Evolutionary conservation across 2,113 vertebrate species (phyloP).

Genomic region (Pterophyllum scalare): DNA sequence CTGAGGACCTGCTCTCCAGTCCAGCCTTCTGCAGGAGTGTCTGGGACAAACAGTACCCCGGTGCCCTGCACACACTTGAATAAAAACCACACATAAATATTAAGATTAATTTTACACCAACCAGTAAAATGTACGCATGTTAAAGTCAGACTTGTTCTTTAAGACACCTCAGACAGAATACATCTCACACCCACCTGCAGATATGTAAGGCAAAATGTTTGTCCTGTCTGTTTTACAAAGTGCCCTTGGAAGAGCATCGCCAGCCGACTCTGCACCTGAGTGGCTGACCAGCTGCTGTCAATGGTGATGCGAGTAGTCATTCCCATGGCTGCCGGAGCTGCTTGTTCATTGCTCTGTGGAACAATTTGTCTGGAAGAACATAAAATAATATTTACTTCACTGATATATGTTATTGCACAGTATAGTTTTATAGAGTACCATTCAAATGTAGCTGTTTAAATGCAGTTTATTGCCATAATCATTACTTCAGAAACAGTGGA

Average conservation of each 20-base stretch:
- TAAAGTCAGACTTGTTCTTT: neutral
- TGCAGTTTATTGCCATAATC: neutral
- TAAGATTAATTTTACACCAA: neutral
- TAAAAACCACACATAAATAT: neutral
- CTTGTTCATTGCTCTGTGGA: slow-evolving; percentile 23
- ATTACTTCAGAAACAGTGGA: neutral
- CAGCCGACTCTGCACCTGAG: slow-evolving; percentile 61
- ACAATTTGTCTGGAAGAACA: neutral
- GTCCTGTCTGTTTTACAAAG: slow-evolving; percentile 17
- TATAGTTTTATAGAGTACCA: neutral
- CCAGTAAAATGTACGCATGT: neutral
- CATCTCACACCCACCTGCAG: slow-evolving; percentile 62
- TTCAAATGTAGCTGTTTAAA: neutral
- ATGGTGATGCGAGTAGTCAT: slow-evolving; percentile 65
- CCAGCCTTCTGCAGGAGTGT: slow-evolving; percentile 65
- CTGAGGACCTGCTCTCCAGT: slow-evolving; percentile 65
- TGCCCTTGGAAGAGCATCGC: slow-evolving; percentile 37
- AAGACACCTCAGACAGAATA: neutral
- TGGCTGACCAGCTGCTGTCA: slow-evolving; percentile 58
- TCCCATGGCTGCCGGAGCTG: neutral
- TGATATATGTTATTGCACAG: neutral
- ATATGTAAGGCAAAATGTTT: slow-evolving; percentile 62
- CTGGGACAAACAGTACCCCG: slow-evolving; percentile 61
- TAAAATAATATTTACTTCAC: neutral
- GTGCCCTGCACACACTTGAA: slow-evolving; percentile 67